phyloP scores from a whole-genome alignment of 64 coral and sea anemone species.

The Montipora foliosa region DNA sequence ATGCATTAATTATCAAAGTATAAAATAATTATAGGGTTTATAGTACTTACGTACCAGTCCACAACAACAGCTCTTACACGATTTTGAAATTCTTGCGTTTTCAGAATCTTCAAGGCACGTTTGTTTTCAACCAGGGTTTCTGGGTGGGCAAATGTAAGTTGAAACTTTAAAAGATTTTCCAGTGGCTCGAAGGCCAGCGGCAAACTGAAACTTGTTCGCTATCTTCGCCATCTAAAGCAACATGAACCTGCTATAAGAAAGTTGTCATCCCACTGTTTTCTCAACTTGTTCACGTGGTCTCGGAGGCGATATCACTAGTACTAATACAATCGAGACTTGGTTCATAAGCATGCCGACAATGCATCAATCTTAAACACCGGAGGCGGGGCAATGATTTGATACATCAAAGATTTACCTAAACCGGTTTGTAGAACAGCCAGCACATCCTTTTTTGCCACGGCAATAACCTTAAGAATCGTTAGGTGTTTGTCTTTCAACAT shows the following conservation, averaged over 20 bases:
- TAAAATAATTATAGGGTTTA: too few relatives aligned
- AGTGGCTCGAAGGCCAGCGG: too few relatives aligned
- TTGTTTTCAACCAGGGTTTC: conserved; percentile 28
- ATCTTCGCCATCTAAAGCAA: not conserved
- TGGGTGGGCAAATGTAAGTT: conserved; percentile 11
- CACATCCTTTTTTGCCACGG: not conserved
- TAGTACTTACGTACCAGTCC: too few relatives aligned
- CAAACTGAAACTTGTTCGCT: not conserved
- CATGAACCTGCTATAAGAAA: conserved; percentile 20
- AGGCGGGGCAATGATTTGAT: not conserved
- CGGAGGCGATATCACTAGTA: conserved; percentile 28
- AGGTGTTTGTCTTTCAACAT: not conserved
- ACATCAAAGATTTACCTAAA: not conserved
- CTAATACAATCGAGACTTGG: too few relatives aligned
- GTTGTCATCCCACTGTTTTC: conserved; percentile 3
- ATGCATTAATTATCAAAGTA: too few relatives aligned
- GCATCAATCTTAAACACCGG: too few relatives aligned
- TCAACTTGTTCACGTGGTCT: conserved; percentile 44
- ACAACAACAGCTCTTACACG: not conserved
- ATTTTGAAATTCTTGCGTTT: not conserved
- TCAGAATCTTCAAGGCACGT: not conserved
- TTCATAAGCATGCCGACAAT: too few relatives aligned
- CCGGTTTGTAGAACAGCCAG: not conserved
- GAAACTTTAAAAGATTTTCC: too few relatives aligned
- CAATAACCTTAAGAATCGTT: not conserved